phyloP scores from a whole-genome alignment of 2,113 vertebrate species.

The Nipponia nippon region DNA sequence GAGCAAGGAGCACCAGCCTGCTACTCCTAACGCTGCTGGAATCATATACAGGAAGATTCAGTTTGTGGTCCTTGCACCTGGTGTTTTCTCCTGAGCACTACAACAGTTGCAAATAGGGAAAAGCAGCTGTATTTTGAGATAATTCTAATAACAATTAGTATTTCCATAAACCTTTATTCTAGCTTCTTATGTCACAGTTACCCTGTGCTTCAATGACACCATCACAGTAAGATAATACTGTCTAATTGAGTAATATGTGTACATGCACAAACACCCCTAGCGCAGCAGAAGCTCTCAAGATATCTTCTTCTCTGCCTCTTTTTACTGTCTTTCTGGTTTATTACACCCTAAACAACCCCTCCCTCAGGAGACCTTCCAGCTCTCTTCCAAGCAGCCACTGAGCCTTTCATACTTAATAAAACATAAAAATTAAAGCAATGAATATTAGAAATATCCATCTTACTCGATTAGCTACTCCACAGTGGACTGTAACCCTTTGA shows the following conservation, averaged over 20 bases:
- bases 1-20: background rate
- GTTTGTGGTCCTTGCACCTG: background rate
- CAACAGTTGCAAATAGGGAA: background rate
- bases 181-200: background rate
- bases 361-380: background rate
- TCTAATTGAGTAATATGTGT: background rate
- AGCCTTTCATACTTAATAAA: slow-evolving; percentile 38
- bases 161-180: background rate
- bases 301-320: background rate
- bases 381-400: background rate
- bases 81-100: background rate
- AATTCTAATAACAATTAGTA: background rate
- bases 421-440: slow-evolving; percentile 56
- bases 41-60: background rate
- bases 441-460: slow-evolving; percentile 56
- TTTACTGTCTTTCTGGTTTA: background rate
- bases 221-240: background rate
- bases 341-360: slow-evolving; percentile 19
- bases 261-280: background rate
- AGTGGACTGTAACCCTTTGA: slow-evolving; percentile 27
- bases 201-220: background rate
- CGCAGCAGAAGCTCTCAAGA: background rate
- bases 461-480: slow-evolving; percentile 8
- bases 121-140: background rate
- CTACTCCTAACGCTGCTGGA: accelerated